A percentile compares a stretch with the other conserved stretches of the same genome.
phyloP scores from a whole-genome alignment of 2,113 vertebrate species.

The Melospiza georgiana region DNA sequence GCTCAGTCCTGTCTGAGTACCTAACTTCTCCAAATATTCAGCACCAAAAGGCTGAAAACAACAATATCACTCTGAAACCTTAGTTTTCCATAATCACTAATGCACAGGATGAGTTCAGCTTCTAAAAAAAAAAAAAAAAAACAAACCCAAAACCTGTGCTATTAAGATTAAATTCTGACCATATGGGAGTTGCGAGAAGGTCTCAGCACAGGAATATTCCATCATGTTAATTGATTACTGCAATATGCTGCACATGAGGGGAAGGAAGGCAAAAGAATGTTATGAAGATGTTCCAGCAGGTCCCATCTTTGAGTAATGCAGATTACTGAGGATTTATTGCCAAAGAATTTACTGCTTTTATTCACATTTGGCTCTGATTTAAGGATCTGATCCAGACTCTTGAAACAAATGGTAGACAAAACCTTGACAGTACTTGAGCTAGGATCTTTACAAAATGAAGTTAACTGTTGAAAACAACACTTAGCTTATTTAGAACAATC shows the following conservation, averaged over 20 bases:
- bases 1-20: not conserved
- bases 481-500: not conserved
- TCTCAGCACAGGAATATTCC: slow-evolving; percentile 25
- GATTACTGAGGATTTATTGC: slow-evolving; percentile 36
- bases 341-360: slow-evolving; percentile 31
- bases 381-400: not conserved
- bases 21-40: not conserved
- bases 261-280: slow-evolving; percentile 43
- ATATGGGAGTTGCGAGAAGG: slow-evolving; percentile 52
- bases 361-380: slow-evolving; percentile 40
- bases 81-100: not conserved
- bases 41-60: not conserved
- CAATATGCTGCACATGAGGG: slow-evolving; percentile 48
- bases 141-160: not conserved
- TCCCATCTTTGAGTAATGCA: not conserved
- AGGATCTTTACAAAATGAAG: not conserved
- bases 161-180: slow-evolving; percentile 46
- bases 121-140: not conserved
- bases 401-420: slow-evolving; percentile 16
- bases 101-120: not conserved
- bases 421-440: slow-evolving; percentile 1
- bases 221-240: slow-evolving; percentile 62
- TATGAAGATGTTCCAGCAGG: slow-evolving; percentile 50
- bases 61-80: not conserved
- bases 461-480: not conserved